A percentile compares a stretch with the other conserved stretches of the same genome.
Conservation (phyloP, 2,797 vertebrate species). For the Mormyrops boulengeri region DNA sequence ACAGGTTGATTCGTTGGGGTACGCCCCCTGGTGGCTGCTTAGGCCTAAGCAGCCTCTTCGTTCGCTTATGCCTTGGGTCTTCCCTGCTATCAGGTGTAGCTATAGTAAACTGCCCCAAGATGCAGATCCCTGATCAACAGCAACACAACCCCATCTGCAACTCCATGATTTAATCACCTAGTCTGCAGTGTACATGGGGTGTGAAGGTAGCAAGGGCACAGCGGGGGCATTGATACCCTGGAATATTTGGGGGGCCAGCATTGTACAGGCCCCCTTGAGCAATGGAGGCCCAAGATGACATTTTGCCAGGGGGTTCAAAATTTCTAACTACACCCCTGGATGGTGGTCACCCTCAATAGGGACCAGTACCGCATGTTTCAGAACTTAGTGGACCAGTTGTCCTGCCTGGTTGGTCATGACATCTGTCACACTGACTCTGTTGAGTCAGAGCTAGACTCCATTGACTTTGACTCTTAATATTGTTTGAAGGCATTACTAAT, state of each 20-base stretch:
- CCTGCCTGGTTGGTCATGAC: not conserved
- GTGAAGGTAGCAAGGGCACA: not conserved
- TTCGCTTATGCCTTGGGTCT: no score
- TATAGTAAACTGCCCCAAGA: not conserved
- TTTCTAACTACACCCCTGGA: not conserved
- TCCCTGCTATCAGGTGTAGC: not conserved
- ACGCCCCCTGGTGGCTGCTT: not conserved
- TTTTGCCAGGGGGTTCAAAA: not conserved
- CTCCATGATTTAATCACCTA: not conserved
- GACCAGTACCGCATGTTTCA: not conserved
- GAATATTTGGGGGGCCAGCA: not conserved
- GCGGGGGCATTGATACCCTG: not conserved
- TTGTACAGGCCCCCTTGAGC: not conserved
- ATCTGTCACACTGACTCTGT: not conserved
- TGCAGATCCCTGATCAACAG: not conserved
- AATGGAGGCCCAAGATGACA: not conserved
- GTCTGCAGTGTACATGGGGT: not conserved
- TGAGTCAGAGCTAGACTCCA: not conserved
- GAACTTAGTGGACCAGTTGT: not conserved
- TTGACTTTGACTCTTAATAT: not conserved
- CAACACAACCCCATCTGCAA: not conserved
- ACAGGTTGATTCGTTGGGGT: not conserved
- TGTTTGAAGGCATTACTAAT: not conserved
- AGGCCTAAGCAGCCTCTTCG: not conserved
- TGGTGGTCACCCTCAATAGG: not conserved